phyloP scores from a whole-genome alignment of 2,113 vertebrate species.

The Neomonachus schauinslandi region DNA sequence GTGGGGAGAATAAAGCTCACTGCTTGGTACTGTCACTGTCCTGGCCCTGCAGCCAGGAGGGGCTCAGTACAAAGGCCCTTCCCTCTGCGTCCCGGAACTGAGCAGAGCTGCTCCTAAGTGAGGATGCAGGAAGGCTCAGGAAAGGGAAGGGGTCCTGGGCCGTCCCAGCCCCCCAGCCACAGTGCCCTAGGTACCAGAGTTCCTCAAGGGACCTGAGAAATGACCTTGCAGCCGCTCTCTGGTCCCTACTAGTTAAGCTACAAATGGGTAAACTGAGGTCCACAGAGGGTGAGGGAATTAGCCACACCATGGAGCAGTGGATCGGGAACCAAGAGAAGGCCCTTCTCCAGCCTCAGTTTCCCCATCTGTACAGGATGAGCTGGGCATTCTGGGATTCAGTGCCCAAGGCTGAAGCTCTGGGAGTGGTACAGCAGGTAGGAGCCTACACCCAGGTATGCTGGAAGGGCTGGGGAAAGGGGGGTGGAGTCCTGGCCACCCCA shows the following conservation, averaged over 20 bases:
- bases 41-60: neutral
- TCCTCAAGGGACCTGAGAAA: neutral
- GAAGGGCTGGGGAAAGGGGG: too few relatives aligned
- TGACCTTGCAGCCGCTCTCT: neutral
- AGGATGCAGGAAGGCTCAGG: too few relatives aligned
- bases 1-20: neutral
- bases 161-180: neutral
- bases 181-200: neutral
- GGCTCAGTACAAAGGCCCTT: neutral
- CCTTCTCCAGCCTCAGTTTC: neutral
- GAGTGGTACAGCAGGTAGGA: neutral
- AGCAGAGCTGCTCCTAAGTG: neutral
- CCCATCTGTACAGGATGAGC: neutral
- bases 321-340: neutral
- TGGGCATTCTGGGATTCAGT: neutral
- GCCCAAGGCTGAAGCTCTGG: neutral
- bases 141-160: neutral
- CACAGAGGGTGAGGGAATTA: neutral
- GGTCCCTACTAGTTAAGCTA: neutral
- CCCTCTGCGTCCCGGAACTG: rapidly evolving
- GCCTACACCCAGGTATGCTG: neutral
- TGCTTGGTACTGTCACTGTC: neutral
- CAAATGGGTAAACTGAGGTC: neutral
- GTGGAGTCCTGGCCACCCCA: neutral
- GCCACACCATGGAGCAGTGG: neutral